Evolutionary conservation across 1,140 invertebrate species (phyloP), one percentile per base, ranked within the genome.

Genomic region (Parasteatoda tepidariorum): DNA sequence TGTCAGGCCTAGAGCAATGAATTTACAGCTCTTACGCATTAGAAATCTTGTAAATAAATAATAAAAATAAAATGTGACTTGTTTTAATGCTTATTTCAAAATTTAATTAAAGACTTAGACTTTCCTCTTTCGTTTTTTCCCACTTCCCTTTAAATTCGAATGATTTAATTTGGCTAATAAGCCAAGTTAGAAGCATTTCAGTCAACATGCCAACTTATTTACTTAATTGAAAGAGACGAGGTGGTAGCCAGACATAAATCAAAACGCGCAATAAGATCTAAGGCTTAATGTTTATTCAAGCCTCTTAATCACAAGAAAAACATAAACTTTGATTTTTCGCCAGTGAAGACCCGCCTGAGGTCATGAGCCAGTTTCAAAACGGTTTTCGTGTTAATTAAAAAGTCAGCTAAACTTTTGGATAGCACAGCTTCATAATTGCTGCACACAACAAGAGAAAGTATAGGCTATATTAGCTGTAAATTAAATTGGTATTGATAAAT

Each of bases 161-260:
- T 82, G 66, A 82, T 82, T 82, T 82, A 82, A 82, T 82, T 82
- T 78, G 62, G 41, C 38, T 67, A 78, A 78, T 78, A 78, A 78
- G 41, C 26, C 28, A 24, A 64, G 24, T 4, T 18, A 82, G 66
- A 33, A 33, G 55, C 78, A 67, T 82, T 82, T 82, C 78, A 70
- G 54, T 70, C 54, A 81, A 81, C 78, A 82, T 71, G 78, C 57
- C 78, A 71, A 82, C 41, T 62, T 82, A 82, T 71, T 82, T 82
- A 71, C 54, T 41, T 82, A 82, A 82, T 82, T 82, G 66, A 82
- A 82, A 82, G 66, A 82, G 78, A 70, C 78, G 78, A 82, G 15
- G 28, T 82, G 24, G 66, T 82, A 82, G 68, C 55, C 66, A 82
- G 78, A 70, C 78, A 61, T 82, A 82, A 82, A 82, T 82, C 78